Evolutionary conservation across 2,888 invertebrate species (phyloP).

Genomic region (Hedychridium roseum): DNA sequence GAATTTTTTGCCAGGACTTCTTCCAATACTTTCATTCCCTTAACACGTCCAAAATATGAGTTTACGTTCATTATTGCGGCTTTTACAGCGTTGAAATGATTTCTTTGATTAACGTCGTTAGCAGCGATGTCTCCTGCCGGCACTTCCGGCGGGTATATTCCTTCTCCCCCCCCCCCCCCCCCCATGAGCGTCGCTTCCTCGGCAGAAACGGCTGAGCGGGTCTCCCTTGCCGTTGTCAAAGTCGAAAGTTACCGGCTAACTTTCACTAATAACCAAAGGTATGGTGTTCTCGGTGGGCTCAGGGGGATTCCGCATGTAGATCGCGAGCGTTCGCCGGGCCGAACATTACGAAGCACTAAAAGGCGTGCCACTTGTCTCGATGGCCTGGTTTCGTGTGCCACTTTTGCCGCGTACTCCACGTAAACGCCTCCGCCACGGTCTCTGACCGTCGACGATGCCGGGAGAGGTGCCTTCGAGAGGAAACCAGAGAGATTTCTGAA

Average conservation of each 20-base stretch:
- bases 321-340: constrained; percentile 23
- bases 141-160: neutral
- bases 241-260: constrained; percentile 57
- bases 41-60: no score
- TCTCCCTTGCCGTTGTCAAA: constrained; percentile 34
- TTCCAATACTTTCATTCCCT: no score
- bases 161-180: neutral
- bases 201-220: constrained; percentile 1
- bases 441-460: constrained; percentile 17
- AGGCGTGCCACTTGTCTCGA: constrained; percentile 63
- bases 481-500: neutral
- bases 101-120: neutral
- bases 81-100: neutral
- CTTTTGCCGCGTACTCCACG: constrained; percentile 51
- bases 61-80: no score
- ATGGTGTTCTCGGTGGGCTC: no score
- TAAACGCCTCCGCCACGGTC: constrained; percentile 42
- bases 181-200: neutral
- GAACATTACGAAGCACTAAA: constrained; percentile 47
- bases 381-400: constrained; percentile 63
- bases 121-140: neutral
- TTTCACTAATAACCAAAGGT: constrained; percentile 57
- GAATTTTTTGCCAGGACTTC: no score
- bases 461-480: neutral
- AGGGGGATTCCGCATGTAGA: constrained; percentile 30